Base-by-base conservation (phyloP, 2,797 vertebrate species). In the Danio kyathit region DNA sequence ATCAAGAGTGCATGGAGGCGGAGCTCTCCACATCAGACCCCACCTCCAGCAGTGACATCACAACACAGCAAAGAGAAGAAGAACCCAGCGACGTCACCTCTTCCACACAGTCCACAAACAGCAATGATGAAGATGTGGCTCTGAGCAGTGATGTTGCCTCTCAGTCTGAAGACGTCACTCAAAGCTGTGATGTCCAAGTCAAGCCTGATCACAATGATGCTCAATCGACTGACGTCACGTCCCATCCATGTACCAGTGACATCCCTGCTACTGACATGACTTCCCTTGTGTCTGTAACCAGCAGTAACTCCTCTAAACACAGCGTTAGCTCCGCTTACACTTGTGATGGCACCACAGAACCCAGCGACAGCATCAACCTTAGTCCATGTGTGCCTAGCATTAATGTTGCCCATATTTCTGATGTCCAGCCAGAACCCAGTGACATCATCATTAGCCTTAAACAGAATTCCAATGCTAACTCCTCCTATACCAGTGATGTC, bases 21-120 rank as follows among this genome's bases (percentile, higher is more conserved):
- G 52, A 74, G 5, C 17, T 9, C 13, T 74, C 54, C 9, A 54
- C 17, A 9, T 78, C 77, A 49, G 54, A 79, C 13, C 71, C 80
- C 61, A 61, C 63, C 56, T 75, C 80, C 54, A 75, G 54, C 73
- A 76, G 73, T 63, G 66, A 76, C 57, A 64, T 76, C 56, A 63
- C 17, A 41, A 51, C 44, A 49, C 57, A 52, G 11, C 56, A 56
- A 60, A 73, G 74, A 29, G 12, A 46, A 75, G 71, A 76, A 0
- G 85, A 89, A 66, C 38, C 84, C 0, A 17, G 2, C 0, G 86
- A 90, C 44, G 79, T 73, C 61, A 74, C 19, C 5, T 86, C 61
- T 17, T 56, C 74, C 19, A 49, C 60, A 12, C 69, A 80, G 46
- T 17, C 74, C 72, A 57, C 41, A 74, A 29, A 67, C 80, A 57